phyloP scores from a whole-genome alignment of 2,888 invertebrate genomes.

The Rotaria sp. region DNA sequence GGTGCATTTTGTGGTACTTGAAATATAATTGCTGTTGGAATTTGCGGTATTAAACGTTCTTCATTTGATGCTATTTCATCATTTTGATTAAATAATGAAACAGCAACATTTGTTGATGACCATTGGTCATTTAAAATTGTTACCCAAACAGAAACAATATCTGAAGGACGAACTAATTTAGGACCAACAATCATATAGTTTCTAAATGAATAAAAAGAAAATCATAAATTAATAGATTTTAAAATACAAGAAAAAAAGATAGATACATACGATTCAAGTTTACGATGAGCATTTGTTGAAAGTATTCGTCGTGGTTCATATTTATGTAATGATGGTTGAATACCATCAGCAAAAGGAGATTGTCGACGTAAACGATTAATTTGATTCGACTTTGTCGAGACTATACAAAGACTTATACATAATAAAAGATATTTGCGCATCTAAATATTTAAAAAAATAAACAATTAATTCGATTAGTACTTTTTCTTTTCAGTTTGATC shows the following conservation, averaged over 20 bases:
- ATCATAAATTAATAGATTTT: neutral
- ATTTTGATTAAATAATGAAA: conserved; percentile 34
- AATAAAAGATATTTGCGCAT: neutral
- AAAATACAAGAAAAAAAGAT: no score
- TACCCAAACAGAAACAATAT: conserved; percentile 36
- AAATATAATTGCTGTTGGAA: conserved; percentile 35
- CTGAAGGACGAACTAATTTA: conserved; percentile 32
- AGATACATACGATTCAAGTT: neutral
- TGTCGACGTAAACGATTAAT: neutral
- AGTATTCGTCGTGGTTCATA: neutral
- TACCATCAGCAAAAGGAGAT: conserved; percentile 5
- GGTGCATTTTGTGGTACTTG: conserved; percentile 32
- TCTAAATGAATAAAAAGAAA: neutral
- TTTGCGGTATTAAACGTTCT: conserved; percentile 30
- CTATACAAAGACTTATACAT: neutral
- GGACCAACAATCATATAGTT: conserved; percentile 38
- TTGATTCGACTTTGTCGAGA: neutral
- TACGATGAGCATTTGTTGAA: neutral
- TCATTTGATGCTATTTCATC: conserved; percentile 38
- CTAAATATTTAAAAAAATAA: neutral
- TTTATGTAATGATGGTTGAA: neutral
- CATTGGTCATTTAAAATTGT: conserved; percentile 38
- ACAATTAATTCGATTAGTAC: neutral
- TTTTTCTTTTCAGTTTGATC: no score
- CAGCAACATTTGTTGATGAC: conserved; percentile 29